Evolutionary conservation across 1,140 invertebrate species (phyloP).

Genomic region (Saxidomus purpurata): DNA sequence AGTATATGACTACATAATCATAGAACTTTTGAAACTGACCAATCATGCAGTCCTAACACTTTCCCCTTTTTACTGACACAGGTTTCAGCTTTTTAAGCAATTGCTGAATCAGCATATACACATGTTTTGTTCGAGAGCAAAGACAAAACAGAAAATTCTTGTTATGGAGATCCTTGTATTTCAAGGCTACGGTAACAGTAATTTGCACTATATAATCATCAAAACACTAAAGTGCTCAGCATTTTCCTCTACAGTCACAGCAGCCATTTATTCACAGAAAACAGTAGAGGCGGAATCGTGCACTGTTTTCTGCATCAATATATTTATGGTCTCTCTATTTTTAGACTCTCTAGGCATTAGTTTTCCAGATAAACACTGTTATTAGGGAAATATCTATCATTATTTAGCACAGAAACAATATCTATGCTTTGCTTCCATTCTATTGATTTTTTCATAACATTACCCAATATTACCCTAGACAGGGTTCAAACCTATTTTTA

Average conservation of each 20-base stretch:
- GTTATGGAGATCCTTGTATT: no score
- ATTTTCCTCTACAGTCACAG: neutral
- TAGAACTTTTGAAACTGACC: no score
- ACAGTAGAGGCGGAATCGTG: neutral
- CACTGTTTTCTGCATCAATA: constrained; percentile 37
- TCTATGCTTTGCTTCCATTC: constrained; percentile 9
- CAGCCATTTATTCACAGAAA: neutral
- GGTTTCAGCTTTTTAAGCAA: no score
- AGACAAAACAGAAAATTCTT: no score
- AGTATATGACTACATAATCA: no score
- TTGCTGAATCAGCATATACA: no score
- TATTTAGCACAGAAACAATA: constrained; percentile 53
- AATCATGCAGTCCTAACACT: no score
- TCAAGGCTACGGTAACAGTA: no score
- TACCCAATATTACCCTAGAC: constrained; percentile 30
- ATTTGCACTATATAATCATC: no score
- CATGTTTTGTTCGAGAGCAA: no score
- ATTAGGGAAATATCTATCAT: constrained; percentile 34
- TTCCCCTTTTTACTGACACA: no score
- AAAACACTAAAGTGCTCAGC: no score
- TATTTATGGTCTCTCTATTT: constrained; percentile 38
- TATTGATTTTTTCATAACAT: constrained; percentile 37
- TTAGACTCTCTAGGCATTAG: constrained; percentile 22
- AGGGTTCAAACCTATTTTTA: constrained; percentile 21
- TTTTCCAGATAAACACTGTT: constrained; percentile 37